These are phyloP conservation scores for Melanotaenia pygmaea DNA, from an alignment of 2,797 vertebrate species.

Conservation along the genomic window DNA sequence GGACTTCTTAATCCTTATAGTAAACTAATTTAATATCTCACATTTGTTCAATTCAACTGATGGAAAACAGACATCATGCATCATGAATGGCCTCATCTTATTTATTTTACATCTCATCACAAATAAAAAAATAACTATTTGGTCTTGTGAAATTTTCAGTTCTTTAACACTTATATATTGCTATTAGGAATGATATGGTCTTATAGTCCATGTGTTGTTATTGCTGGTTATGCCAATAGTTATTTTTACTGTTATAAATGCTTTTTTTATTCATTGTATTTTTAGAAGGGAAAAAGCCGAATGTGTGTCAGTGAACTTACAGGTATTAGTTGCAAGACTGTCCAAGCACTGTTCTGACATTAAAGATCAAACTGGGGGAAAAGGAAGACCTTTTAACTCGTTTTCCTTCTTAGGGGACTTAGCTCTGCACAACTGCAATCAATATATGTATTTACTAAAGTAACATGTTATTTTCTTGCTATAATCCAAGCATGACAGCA, in stretches of 20 bases:
- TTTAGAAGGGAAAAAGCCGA: neutral
- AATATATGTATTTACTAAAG: neutral
- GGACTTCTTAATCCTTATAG: too few species aligned
- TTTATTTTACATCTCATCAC: neutral
- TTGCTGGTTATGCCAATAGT: neutral
- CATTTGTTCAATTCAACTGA: neutral
- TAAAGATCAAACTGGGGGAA: neutral
- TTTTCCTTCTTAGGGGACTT: neutral
- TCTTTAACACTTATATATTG: too few species aligned
- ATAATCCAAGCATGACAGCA: conserved; percentile 8
- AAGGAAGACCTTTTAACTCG: neutral
- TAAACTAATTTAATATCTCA: neutral
- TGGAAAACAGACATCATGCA: too few species aligned
- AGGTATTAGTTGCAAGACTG: neutral
- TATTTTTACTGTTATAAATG: neutral
- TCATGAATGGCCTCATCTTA: neutral
- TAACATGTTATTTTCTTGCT: neutral
- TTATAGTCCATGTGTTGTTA: too few species aligned
- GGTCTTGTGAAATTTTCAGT: neutral
- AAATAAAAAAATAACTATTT: neutral
- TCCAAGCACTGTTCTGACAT: neutral
- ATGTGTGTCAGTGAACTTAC: neutral
- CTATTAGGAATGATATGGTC: too few species aligned
- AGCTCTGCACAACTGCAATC: neutral
- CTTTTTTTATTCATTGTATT: neutral